Conservation (phyloP, 2,113 vertebrate genomes). For the Ursus arctos region DNA sequence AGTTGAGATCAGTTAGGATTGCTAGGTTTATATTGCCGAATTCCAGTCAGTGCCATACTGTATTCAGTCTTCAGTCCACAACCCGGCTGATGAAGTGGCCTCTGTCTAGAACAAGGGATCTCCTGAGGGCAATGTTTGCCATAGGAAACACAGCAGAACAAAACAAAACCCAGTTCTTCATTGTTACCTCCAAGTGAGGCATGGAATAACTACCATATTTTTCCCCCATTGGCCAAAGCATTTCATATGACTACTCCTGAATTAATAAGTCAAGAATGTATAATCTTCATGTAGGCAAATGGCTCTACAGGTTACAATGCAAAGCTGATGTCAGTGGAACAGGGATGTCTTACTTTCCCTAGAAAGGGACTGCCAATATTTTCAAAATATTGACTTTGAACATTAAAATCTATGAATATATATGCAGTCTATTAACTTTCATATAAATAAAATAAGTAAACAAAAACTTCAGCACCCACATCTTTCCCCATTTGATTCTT, state of each 20-base stretch:
- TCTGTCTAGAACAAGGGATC: background rate
- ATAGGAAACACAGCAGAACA: background rate
- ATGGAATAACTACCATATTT: background rate
- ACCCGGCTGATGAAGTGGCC: background rate
- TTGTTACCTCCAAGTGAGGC: background rate
- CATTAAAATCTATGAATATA: background rate
- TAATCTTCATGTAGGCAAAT: background rate
- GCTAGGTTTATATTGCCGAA: background rate
- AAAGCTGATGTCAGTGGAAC: background rate
- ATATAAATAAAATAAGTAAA: background rate
- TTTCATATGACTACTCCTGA: background rate
- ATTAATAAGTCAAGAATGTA: background rate
- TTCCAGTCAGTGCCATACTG: background rate
- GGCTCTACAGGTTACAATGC: background rate
- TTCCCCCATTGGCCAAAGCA: background rate
- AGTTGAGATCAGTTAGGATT: background rate
- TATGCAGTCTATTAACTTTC: background rate
- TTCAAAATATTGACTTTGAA: background rate
- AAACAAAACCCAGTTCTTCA: background rate
- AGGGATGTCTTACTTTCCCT: background rate
- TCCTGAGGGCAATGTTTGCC: background rate
- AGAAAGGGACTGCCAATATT: background rate
- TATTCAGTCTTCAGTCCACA: background rate
- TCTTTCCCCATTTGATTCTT: background rate
- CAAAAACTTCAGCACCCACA: background rate